Evolutionary conservation across 2,888 invertebrate species (phyloP).

Genomic region (Stenodera caucasica): DNA sequence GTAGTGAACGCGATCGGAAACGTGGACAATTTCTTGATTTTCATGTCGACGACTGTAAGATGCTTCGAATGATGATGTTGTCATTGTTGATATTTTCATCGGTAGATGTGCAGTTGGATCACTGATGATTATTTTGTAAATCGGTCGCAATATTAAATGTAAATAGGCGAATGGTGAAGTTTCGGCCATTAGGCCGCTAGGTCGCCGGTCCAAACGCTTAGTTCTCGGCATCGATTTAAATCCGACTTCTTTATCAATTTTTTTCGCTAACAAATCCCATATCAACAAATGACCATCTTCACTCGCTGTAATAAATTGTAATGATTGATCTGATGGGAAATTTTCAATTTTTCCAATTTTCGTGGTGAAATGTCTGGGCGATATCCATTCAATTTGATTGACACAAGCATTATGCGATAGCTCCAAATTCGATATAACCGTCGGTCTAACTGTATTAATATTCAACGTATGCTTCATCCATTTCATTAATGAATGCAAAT

Average conservation of each 20-base stretch:
- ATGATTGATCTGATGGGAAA: conserved; percentile 54
- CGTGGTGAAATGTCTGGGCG: conserved; percentile 62
- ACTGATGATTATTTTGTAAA: conserved; percentile 61
- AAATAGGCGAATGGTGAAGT: conserved; percentile 64
- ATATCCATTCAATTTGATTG: conserved; percentile 70
- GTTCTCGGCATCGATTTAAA: conserved; percentile 48
- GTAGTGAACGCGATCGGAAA: conserved; percentile 34
- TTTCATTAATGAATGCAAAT: conserved; percentile 58
- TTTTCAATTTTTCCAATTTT: conserved; percentile 61
- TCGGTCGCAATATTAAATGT: conserved; percentile 65
- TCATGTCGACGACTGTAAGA: conserved; percentile 35
- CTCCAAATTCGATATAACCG: conserved; percentile 63
- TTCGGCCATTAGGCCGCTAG: conserved; percentile 62
- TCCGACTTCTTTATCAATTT: conserved; percentile 42
- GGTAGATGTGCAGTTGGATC: conserved; percentile 48
- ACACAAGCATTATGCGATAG: conserved; percentile 67
- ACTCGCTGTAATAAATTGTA: conserved; percentile 68
- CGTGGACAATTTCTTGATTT: conserved; percentile 20
- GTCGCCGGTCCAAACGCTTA: conserved; percentile 58
- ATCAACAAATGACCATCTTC: conserved; percentile 70
- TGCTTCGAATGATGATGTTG: conserved; percentile 45
- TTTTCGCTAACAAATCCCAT: conserved; percentile 67
- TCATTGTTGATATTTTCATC: conserved; percentile 19
- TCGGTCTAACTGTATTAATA: conserved; percentile 61
- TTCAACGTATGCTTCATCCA: conserved; percentile 71